Evolutionary conservation across 1,140 invertebrate species (phyloP).

Genomic region (Drosophila azteca): DNA sequence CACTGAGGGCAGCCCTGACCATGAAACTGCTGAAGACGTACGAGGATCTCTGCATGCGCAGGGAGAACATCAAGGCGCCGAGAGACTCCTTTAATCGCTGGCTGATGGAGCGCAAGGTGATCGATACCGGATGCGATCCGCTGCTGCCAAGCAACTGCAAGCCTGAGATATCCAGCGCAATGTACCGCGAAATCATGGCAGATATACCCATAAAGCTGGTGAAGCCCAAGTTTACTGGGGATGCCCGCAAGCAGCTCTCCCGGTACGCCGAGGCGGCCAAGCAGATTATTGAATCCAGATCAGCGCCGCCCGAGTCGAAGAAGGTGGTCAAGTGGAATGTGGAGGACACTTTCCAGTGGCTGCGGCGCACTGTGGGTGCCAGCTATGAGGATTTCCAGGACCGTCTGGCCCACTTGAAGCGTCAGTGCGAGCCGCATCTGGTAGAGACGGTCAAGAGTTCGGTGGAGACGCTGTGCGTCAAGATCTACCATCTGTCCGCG

Average conservation of each 20-base stretch:
- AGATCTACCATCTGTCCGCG: conserved; percentile 96
- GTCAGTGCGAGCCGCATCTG: conserved; percentile 97
- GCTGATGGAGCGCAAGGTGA: conserved; percentile 97
- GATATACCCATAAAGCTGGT: conserved; percentile 98
- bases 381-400: conserved; percentile 98
- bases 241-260: conserved; percentile 97
- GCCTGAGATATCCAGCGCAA: conserved; percentile 95
- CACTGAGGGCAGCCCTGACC: conserved; percentile 90
- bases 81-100: conserved; percentile 98
- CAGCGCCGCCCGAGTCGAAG: conserved; percentile 95
- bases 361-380: conserved; percentile 96
- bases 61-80: conserved; percentile 97
- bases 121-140: conserved; percentile 94
- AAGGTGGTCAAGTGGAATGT: conserved; percentile 99
- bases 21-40: conserved; percentile 95
- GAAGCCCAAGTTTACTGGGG: conserved; percentile 96
- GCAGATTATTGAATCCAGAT: conserved; percentile 97
- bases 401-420: conserved; percentile 86
- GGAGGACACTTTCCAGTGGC: conserved; percentile 98
- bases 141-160: conserved; percentile 95
- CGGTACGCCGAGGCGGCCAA: conserved; percentile 98
- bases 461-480: conserved; percentile 97
- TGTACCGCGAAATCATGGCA: conserved; percentile 99
- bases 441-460: conserved; percentile 96
- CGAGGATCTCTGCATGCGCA: conserved; percentile 96